Evolutionary conservation across 2,888 invertebrate species (phyloP), one percentile per base, ranked within the genome.

Genomic region (Cerceris rybyensis): DNA sequence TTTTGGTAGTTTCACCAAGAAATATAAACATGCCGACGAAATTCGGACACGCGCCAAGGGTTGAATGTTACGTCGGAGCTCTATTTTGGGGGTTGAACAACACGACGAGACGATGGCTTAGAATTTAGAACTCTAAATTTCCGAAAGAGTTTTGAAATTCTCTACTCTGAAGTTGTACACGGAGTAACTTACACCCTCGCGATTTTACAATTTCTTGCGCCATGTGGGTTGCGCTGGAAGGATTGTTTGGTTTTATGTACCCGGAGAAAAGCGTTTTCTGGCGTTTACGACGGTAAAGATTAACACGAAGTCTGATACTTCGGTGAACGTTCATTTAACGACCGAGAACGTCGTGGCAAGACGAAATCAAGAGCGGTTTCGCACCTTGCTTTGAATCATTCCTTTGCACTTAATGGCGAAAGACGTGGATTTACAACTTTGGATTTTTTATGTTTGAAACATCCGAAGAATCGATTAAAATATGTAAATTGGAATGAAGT

Each of bases 201-300:
- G 57, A 74, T 74, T 74, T 74, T 74, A 69, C 52, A 63, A 68
- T 74, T 64, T 59, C 58, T 46, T 41, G 42, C 58, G 39, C 41
- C 17, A n/a, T 17, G 55, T 11, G 16, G 16, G 60, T 55, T 46
- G 64, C 41, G 49, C 41, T 13, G n/a, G n/a, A 16, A n/a, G 61
- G 49, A 49, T 63, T 70, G 63, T 49, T 46, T 7, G 55, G 8
- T 49, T 70, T 57, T 28, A 14, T n/a, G 46, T 11, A 9, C 8
- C 8, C 28, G 0, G 7, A n/a, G 46, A 7, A 41, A 63, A 70
- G 42, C 13, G 41, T 39, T 41, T 16, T 14, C 41, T 9, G 13
- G 8, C 42, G 17, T 9, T 17, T 54, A 43, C 69, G 52, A 61
- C 58, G 41, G 57, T n/a, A 14, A 28, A 59, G 59, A 72, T 66